Evolutionary conservation across 2,113 vertebrate species (phyloP).

Genomic region (Leptobrachium ailaonicum): DNA sequence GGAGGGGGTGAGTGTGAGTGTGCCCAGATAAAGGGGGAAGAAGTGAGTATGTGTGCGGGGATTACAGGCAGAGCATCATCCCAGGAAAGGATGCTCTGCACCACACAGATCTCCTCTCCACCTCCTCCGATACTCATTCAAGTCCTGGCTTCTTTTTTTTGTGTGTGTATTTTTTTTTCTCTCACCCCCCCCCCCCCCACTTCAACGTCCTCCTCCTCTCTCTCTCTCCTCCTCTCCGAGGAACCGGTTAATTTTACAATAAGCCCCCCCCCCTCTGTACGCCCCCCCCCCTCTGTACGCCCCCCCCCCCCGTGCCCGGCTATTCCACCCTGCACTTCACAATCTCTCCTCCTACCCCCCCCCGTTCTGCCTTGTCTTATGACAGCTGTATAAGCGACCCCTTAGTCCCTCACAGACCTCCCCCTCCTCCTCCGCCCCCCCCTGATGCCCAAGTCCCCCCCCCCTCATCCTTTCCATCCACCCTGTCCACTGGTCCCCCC

Average conservation of each 20-base stretch:
- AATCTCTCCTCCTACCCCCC: slow-evolving; percentile 43
- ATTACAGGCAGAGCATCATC: slow-evolving; percentile 38
- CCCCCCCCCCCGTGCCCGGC: slow-evolving; percentile 34
- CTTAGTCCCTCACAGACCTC: slow-evolving; percentile 47
- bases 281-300: slow-evolving; percentile 43
- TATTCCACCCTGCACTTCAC: slow-evolving; percentile 48
- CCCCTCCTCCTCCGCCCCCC: slow-evolving; percentile 29
- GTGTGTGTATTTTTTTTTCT: slow-evolving; percentile 12
- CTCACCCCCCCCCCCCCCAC: no score
- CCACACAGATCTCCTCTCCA: slow-evolving; percentile 41
- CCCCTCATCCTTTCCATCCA: slow-evolving; percentile 26
- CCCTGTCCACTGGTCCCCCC: slow-evolving; percentile 28
- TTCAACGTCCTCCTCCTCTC: not conserved
- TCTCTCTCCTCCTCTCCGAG: slow-evolving; percentile 38
- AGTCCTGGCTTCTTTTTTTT: slow-evolving; percentile 14
- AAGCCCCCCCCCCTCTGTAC: slow-evolving; percentile 28
- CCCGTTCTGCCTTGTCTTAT: slow-evolving; percentile 47
- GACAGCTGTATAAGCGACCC: slow-evolving; percentile 50
- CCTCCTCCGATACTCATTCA: slow-evolving; percentile 40
- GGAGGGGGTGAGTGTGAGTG: slow-evolving; percentile 3
- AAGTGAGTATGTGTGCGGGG: not conserved
- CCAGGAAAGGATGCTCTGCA: slow-evolving; percentile 41
- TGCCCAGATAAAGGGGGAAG: not conserved
- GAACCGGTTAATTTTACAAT: slow-evolving; percentile 49
- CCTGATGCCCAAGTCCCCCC: slow-evolving; percentile 9